Percentiles rank a stretch among this genome's conserved stretches.
Conservation (phyloP, 2,113 vertebrate species). For the Eulemur macaco region DNA sequence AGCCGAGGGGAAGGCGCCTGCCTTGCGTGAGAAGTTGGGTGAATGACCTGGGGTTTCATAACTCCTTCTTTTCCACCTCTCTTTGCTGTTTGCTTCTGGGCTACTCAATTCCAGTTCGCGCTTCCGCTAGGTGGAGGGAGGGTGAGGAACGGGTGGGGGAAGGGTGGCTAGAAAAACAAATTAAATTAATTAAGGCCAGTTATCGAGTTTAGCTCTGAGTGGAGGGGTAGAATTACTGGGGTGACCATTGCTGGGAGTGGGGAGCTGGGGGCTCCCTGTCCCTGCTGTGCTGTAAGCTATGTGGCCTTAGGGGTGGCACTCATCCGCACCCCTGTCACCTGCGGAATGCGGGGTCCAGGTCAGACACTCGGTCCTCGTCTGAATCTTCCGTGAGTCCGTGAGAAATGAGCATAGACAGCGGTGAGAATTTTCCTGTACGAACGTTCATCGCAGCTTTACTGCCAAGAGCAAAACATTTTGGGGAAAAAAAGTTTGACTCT, state of each 20-base stretch:
- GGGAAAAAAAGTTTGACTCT: neutral
- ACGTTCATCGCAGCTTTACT: neutral
- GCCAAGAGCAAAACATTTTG: neutral
- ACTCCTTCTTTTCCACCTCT: neutral
- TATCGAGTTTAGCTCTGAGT: neutral
- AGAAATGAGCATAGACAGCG: neutral
- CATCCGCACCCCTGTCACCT: fast-evolving
- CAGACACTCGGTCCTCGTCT: neutral
- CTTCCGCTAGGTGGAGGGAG: neutral
- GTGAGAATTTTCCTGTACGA: neutral
- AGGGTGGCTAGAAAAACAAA: neutral
- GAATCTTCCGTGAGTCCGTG: neutral
- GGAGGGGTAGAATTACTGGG: neutral
- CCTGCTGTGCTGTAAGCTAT: neutral
- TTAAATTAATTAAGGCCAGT: neutral
- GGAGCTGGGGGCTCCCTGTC: no score
- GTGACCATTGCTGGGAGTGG: no score
- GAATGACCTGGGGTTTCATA: neutral
- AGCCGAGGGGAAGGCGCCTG: no score
- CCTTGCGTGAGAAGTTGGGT: neutral
- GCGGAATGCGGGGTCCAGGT: neutral
- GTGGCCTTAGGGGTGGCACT: neutral
- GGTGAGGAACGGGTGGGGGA: neutral
- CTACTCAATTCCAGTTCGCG: neutral
- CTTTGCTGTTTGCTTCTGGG: neutral